phyloP scores from a whole-genome alignment of 2,888 invertebrate species.

The Sesamia inferens region DNA sequence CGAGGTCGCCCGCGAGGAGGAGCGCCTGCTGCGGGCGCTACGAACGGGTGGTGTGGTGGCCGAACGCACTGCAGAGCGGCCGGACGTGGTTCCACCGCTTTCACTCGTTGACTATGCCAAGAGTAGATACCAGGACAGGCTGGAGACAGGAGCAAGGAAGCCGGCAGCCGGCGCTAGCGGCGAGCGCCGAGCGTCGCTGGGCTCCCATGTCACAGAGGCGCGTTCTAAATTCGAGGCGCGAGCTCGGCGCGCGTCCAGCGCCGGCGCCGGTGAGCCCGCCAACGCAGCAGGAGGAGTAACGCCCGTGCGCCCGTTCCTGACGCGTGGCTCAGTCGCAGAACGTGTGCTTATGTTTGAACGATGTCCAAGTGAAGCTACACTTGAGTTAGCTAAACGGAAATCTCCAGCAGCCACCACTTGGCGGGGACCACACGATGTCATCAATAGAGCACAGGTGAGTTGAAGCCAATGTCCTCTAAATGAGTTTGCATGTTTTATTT shows the following conservation, averaged over 20 bases:
- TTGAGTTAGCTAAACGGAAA: constrained; percentile 92
- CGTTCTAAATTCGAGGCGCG: constrained; percentile 88
- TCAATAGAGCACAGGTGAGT: constrained; percentile 89
- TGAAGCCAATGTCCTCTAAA: background rate
- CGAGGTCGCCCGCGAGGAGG: constrained; percentile 95
- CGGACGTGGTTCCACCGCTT: constrained; percentile 88
- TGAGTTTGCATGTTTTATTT: constrained; percentile 7
- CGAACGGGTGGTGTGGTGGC: constrained; percentile 92
- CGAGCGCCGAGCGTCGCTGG: constrained; percentile 84
- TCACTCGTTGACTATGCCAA: constrained; percentile 92
- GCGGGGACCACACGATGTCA: constrained; percentile 90
- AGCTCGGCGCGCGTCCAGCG: constrained; percentile 86
- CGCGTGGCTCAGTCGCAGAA: constrained; percentile 97
- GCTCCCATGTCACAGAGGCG: constrained; percentile 88
- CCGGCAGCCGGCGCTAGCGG: constrained; percentile 84
- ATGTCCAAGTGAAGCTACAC: constrained; percentile 94
- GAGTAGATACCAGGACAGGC: constrained; percentile 91
- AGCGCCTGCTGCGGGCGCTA: constrained; percentile 93
- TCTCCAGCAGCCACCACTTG: constrained; percentile 88
- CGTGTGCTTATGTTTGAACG: constrained; percentile 97
- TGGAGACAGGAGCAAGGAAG: constrained; percentile 87
- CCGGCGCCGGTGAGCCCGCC: constrained; percentile 81
- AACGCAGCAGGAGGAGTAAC: constrained; percentile 77
- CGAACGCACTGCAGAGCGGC: constrained; percentile 84
- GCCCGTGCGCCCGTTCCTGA: constrained; percentile 95